Evolutionary conservation across 2,113 vertebrate genomes (phyloP), one percentile per base, ranked within the genome.

Genomic region (Chrysemys picta): DNA sequence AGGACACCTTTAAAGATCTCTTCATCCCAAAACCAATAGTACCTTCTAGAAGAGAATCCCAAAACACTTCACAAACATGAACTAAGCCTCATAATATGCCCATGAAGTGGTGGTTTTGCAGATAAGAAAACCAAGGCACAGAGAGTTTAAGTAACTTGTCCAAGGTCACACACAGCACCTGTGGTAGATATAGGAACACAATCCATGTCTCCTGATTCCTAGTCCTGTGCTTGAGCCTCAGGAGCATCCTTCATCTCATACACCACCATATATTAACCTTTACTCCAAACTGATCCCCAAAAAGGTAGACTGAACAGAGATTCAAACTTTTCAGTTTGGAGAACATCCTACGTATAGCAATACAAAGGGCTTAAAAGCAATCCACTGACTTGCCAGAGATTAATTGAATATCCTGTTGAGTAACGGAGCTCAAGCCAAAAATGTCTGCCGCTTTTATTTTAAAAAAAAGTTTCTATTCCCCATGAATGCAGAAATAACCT

Each of bases 161-260:
- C 80, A 93, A 93, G 12, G 53, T 95, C 54, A 81, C 8, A n/a
- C 24, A 25, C 86, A 90, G 8, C 19, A 65, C 0, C 0, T 35
- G 13, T 0, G 0, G 11, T 1, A 56, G 35, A 57, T 16, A 21
- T 14, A 75, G 8, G 21, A n/a, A 42, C 0, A 93, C 53, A 86
- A 91, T 87, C 3, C 21, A 27, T 91, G 9, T 50, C 56, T 69
- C 82, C 21, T 3, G 1, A 5, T 78, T 80, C 22, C 19, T 75
- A 79, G 49, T 4, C 17, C 75, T 38, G 87, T n/a, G 4, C 5
- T 80, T 54, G 11, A 42, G 69, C 31, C 56, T 42, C 38, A 59
- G 38, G 45, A 42, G 8, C 0, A 14, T 8, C 25, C 50, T 52
- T 25, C 13, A 47, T 47, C 42, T 78, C 25, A 47, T 8, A 78